Evolutionary conservation across 2,888 invertebrate species (phyloP).

Genomic region (Colostygia pectinataria): DNA sequence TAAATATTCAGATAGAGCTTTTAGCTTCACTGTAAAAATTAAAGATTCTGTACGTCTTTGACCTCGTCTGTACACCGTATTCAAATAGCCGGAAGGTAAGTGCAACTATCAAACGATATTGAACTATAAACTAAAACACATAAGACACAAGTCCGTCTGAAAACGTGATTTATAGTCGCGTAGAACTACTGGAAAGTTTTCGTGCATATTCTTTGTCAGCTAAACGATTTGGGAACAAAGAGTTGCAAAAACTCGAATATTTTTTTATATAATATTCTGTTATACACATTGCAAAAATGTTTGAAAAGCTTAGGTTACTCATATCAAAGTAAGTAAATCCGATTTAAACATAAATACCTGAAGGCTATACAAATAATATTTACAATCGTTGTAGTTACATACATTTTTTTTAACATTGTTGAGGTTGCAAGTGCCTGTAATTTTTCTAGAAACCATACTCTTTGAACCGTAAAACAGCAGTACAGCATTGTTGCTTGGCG

Average conservation of each 20-base stretch:
- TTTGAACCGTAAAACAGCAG: too few relatives aligned
- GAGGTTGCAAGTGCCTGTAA: too few relatives aligned
- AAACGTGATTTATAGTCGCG: constrained; percentile 17
- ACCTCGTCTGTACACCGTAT: constrained; percentile 26
- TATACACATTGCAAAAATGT: constrained; percentile 34
- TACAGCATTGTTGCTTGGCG: too few relatives aligned
- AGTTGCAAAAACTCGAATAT: constrained; percentile 40
- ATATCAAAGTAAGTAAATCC: too few relatives aligned
- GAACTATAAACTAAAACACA: not conserved
- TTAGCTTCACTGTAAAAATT: constrained; percentile 14
- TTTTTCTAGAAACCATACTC: too few relatives aligned
- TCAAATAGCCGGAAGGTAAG: constrained; percentile 11
- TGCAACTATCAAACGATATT: not conserved
- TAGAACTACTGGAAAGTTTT: constrained; percentile 22
- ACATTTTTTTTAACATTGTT: too few relatives aligned
- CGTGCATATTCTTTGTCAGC: constrained; percentile 41
- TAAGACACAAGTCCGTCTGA: not conserved
- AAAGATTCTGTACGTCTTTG: constrained; percentile 25
- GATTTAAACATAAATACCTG: too few relatives aligned
- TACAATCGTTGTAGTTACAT: too few relatives aligned
- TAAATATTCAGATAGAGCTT: constrained; percentile 17
- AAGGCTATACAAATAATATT: too few relatives aligned
- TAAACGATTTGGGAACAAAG: constrained; percentile 54
- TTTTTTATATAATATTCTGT: constrained; percentile 56
- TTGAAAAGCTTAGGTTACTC: too few relatives aligned